Evolutionary conservation across 2,113 vertebrate species (phyloP).

Genomic region (Panthera leo): DNA sequence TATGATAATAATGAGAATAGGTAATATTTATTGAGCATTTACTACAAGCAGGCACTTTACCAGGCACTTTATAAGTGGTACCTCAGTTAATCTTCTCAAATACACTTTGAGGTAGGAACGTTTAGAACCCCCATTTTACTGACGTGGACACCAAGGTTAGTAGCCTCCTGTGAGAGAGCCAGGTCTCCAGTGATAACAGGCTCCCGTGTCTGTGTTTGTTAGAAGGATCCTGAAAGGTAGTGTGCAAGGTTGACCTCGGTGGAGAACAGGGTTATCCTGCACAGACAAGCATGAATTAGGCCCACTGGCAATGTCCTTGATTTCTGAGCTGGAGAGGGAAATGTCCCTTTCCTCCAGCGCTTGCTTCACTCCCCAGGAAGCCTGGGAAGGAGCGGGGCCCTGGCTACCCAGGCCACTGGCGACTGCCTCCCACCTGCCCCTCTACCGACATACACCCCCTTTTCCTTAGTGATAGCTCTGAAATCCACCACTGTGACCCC

Average conservation of each 20-base stretch:
- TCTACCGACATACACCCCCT: too few species aligned
- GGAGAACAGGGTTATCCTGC: background rate
- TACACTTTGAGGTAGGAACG: background rate
- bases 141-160: background rate
- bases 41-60: background rate
- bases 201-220: background rate
- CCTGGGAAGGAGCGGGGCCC: background rate
- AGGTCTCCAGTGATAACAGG: background rate
- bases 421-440: fast-evolving
- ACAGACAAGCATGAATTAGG: background rate
- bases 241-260: background rate
- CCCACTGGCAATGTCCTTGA: fast-evolving
- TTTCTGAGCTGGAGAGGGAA: background rate
- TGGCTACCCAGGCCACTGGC: too few species aligned
- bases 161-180: background rate
- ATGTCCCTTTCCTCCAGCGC: background rate
- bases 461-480: background rate
- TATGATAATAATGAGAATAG: background rate
- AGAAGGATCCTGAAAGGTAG: background rate
- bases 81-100: background rate
- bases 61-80: background rate
- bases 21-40: background rate
- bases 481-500: background rate
- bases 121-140: background rate
- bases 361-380: background rate